Base-by-base conservation (phyloP, 2,113 vertebrate genomes). In the Chauna torquata region DNA sequence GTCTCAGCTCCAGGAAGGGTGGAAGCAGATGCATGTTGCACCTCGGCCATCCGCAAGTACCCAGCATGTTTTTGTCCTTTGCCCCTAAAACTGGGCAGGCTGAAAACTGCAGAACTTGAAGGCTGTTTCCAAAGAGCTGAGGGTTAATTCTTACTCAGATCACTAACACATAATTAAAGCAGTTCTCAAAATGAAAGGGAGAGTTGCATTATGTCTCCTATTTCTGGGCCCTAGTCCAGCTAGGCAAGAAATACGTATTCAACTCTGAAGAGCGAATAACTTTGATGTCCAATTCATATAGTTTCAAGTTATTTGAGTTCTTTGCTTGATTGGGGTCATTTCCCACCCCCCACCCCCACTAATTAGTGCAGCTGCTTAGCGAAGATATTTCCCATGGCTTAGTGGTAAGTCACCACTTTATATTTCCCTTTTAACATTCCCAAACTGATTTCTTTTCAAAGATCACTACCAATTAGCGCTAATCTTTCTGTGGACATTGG, bases 381-480 rank as follows among this genome's bases (percentile, higher is more conserved):
- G 77, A 86, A 94, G 94, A 88, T 90, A 92, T 86, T 95, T 91
- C 84, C 75, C 82, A 72, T 45, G 88, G 79, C 80, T 92, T 90
- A 44, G 54, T 88, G 47, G 8, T 69, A 91, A 84, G 19, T 82
- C 3, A 0, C 42, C 59, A 62, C 69, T 95, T 97, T 71, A 49
- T 80, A 80, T 74, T 92, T 90, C 38, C 61, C 54, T 95, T 95
- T 85, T 82, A 93, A 90, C 50, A 54, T 74, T 85, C 92, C 68
- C 84, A 83, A 80, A 91, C 71, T 77, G 84, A 96, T 93, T 94
- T 95, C 22, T 94, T 89, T 92, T 78, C 1, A 6, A 91, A 92
- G 91, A 94, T 92, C 75, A 83, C 62, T 82, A 59, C 70, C 71
- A 96, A 97, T 97, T 96, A 97, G 79, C 59, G 71, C 81, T 96